Base-by-base conservation (phyloP, 1,140 invertebrate genomes). In the Drosophila micromelanica region DNA sequence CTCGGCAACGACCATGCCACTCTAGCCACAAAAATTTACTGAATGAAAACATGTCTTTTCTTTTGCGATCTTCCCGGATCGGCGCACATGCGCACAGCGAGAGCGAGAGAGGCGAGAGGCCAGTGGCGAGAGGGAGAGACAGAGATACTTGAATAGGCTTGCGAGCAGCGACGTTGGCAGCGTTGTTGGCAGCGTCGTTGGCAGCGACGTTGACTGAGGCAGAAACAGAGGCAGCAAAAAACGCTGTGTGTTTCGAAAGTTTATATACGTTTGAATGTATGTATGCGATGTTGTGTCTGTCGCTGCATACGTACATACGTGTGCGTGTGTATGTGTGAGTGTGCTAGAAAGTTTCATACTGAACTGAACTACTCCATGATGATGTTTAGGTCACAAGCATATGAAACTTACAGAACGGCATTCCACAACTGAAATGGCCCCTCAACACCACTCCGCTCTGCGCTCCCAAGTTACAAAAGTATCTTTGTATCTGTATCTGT, bases 361-460 rank as follows among this genome's bases (percentile, higher is more conserved):
- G 37, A 71, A 57, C 61, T 55, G 64, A 73, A 56, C 64, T 72
- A 62, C 76, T 79, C 78, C 78, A 73, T 73, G 79, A 49, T 64
- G 64, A 74, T 70, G 71, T 70, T 77, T 70, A 72, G 73, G 74
- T 75, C 79, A 73, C 69, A 73, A 61, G 73, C 80, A 86, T 77
- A 86, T 70, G 82, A 89, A 91, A 91, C 84, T 91, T 90, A 91
- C 90, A 91, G 90, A 91, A 91, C 90, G 72, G 69, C 90, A 91
- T 91, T 91, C 90, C 90, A 80, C 76, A 85, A 71, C 73, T 65
- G 72, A 78, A 76, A 63, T 57, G 73, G 68, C 72, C 59, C 37
- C 27, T 40, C n/a, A 35, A 35, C 20, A 17, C 9, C 23, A 13
- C 13, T 17, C 1, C 2, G 43, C 20, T 59, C 12, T n/a, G 15